phyloP scores from a whole-genome alignment of 2,113 vertebrate genomes.

The Myotis lucifugus region DNA sequence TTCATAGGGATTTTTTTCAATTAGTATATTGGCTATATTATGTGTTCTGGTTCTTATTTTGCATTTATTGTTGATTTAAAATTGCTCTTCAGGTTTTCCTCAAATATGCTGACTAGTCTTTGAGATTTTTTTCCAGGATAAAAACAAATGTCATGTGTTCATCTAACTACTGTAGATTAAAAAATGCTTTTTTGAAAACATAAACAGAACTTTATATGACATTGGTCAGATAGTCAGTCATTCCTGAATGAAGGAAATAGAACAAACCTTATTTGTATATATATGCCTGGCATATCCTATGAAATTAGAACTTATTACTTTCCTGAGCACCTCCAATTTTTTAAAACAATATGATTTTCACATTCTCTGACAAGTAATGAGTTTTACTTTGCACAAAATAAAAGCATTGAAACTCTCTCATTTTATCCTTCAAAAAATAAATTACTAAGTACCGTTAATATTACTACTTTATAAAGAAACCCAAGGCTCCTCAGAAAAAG shows the following conservation, averaged over 20 bases:
- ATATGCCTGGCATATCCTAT: neutral
- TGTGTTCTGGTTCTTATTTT: neutral
- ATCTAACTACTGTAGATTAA: neutral
- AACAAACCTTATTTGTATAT: neutral
- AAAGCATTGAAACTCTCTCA: slow-evolving; percentile 21
- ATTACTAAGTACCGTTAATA: slow-evolving; percentile 12
- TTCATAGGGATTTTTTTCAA: neutral
- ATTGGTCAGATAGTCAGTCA: neutral
- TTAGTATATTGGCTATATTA: neutral
- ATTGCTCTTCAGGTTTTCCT: neutral
- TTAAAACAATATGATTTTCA: slow-evolving; percentile 31
- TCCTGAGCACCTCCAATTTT: neutral
- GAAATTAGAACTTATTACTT: slow-evolving; percentile 53
- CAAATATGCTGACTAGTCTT: neutral
- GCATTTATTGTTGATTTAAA: neutral
- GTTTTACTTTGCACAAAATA: slow-evolving; percentile 14
- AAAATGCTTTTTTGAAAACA: neutral
- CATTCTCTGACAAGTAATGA: slow-evolving; percentile 37
- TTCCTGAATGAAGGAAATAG: neutral
- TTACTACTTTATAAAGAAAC: slow-evolving; percentile 29
- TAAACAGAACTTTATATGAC: neutral
- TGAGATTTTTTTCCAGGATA: neutral
- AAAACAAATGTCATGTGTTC: neutral
- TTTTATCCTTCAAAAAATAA: slow-evolving; percentile 49
- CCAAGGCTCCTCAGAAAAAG: neutral